Evolutionary conservation across 2,113 vertebrate genomes (phyloP), one percentile per base, ranked within the genome.

Genomic region (Hemichromis elongatus): DNA sequence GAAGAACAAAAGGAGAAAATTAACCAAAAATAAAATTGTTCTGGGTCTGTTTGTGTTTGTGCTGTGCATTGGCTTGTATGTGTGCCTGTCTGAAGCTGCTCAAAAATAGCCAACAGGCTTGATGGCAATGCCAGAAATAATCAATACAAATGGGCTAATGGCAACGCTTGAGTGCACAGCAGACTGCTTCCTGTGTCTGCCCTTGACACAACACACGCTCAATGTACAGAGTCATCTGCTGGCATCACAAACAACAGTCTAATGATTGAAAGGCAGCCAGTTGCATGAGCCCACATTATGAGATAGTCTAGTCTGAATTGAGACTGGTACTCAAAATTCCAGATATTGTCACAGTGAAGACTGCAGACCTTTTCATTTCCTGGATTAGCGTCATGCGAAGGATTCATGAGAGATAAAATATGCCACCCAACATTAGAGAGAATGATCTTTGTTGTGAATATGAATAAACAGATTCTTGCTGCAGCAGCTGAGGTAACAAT

Each of bases 111-210:
- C 54, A 70, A 52, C 52, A 79, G 77, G 68, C 82, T 61, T 79
- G 86, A 88, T 77, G 77, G 85, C 79, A 86, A 77, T 28, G 24
- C n/a, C 78, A 79, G 56, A 19, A 56, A 82, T 80, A 80, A 91
- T 90, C 84, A 86, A 82, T 90, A 75, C 11, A 10, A 82, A 83
- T 81, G 66, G 28, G 47, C 30, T 84, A 81, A 84, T 90, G 79
- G 54, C 77, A 30, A 77, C n/a, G 24, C 53, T 37, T 42, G 81
- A 83, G 81, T 80, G 28, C 45, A 35, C 13, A 52, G 50, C 52
- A 66, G 47, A 28, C 40, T 40, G 54, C 53, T 83, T 78, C 78
- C 52, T 45, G 80, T 40, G 73, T 77, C 61, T 77, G 82, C 63
- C 61, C 28, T 50, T 21, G 19, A 75, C 59, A 81, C 5, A 2